Evolutionary conservation across 1,140 invertebrate genomes (phyloP).

Genomic region (Drosophila trapezifrons): DNA sequence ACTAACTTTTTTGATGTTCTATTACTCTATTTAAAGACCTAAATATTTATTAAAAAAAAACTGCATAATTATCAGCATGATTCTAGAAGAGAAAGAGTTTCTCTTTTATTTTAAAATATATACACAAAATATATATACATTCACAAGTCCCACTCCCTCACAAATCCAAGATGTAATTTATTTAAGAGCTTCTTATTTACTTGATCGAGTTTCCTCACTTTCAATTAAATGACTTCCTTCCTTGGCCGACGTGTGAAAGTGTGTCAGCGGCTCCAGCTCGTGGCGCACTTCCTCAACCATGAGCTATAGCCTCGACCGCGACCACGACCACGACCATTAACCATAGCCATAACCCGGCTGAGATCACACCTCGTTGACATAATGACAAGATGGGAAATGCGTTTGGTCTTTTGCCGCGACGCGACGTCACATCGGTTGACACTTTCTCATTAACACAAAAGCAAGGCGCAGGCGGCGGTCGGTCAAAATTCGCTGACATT

Average conservation of each 20-base stretch:
- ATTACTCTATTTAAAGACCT: too few relatives aligned
- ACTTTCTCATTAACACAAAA: slow-evolving; percentile 77
- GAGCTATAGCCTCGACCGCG: background rate
- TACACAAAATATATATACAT: background rate
- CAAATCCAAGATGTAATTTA: slow-evolving; percentile 24
- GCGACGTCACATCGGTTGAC: slow-evolving; percentile 70
- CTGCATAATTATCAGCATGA: background rate
- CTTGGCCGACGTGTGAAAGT: slow-evolving; percentile 27
- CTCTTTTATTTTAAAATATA: background rate
- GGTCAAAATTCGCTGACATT: slow-evolving; percentile 40
- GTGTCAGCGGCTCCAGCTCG: slow-evolving; percentile 51
- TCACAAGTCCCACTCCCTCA: background rate
- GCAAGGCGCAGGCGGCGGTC: slow-evolving; percentile 24
- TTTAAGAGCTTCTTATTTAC: slow-evolving; percentile 16
- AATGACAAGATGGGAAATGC: slow-evolving; percentile 68
- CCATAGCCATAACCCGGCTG: slow-evolving; percentile 24
- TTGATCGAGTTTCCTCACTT: slow-evolving; percentile 14
- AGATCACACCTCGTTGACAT: slow-evolving; percentile 58
- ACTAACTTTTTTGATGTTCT: too few relatives aligned
- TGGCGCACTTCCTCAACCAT: slow-evolving; percentile 26
- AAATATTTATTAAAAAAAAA: background rate
- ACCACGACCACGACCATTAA: slow-evolving; percentile 12
- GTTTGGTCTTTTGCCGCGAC: slow-evolving; percentile 71
- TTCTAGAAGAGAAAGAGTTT: background rate
- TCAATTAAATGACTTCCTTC: slow-evolving; percentile 37